These are phyloP conservation scores for Leptodactylus fallax DNA, from an alignment of 2,797 vertebrate species.

Conservation along the genomic window DNA sequence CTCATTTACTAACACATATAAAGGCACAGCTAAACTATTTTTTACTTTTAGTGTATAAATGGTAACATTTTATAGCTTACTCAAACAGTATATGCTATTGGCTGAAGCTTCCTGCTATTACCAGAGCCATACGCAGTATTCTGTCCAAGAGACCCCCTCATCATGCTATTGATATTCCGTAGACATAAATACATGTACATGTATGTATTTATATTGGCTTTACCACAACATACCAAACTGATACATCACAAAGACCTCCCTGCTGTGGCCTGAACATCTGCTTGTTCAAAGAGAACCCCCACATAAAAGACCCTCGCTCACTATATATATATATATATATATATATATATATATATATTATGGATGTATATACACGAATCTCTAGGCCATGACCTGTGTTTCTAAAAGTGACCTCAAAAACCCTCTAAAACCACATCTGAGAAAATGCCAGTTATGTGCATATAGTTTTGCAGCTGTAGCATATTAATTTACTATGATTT, in stretches of 20 bases:
- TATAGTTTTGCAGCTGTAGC: conserved; percentile 32
- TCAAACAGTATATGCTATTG: neutral
- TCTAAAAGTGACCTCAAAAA: conserved; percentile 52
- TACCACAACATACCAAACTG: conserved; percentile 57
- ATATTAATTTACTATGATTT: conserved; percentile 19
- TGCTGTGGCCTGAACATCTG: conserved; percentile 61
- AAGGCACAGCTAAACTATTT: neutral
- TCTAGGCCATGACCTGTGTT: conserved; percentile 26
- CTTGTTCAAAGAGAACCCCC: conserved; percentile 57
- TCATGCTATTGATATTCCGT: conserved; percentile 10
- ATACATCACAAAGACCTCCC: conserved; percentile 62
- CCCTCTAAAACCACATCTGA: conserved; percentile 55
- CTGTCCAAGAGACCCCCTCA: neutral
- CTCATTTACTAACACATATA: neutral
- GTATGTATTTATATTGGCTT: conserved; percentile 63
- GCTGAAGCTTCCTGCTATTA: neutral
- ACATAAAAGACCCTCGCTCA: conserved; percentile 56
- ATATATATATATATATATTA: conserved; percentile 30
- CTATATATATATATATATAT: conserved; percentile 46
- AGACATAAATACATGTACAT: conserved; percentile 53
- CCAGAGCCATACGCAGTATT: neutral
- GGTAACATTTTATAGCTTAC: neutral
- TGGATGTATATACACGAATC: conserved; percentile 50
- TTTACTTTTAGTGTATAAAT: neutral
- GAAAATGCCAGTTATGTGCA: conserved; percentile 10